Conservation (phyloP, 53 echinoderm and acorn worm species). For the Echinometra lucunter region DNA sequence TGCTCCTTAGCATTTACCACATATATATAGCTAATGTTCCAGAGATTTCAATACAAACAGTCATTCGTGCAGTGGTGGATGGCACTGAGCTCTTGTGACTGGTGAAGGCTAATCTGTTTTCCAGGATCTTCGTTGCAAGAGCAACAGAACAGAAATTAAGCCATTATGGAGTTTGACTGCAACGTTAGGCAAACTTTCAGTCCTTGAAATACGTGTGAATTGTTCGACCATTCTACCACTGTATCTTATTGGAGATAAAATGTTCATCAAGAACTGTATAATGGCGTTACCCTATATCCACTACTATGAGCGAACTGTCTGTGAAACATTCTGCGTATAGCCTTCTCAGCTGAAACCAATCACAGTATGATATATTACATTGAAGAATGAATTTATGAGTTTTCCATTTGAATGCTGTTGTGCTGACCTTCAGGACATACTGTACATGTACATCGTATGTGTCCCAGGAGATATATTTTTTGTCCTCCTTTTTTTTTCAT, state of each 20-base stretch:
- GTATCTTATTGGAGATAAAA: neutral
- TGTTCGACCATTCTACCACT: neutral
- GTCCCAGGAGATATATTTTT: no score
- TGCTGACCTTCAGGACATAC: neutral
- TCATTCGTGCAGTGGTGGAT: neutral
- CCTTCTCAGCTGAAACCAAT: neutral
- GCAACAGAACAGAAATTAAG: neutral
- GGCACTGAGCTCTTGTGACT: neutral
- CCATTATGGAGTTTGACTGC: constrained; percentile 39
- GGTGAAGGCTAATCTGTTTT: neutral
- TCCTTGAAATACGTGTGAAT: neutral
- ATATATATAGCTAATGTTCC: neutral
- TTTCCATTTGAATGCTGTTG: neutral
- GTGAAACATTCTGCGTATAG: neutral
- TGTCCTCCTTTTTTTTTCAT: no score
- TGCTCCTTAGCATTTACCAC: neutral
- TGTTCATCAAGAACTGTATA: neutral
- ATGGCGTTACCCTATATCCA: neutral
- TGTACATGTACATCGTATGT: no score
- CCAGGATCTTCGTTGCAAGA: neutral
- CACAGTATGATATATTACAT: neutral
- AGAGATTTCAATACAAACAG: neutral
- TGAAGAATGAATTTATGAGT: neutral
- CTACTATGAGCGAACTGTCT: neutral
- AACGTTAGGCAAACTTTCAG: neutral